phyloP scores from a whole-genome alignment of 2,797 vertebrate species.

The Gila robusta region DNA sequence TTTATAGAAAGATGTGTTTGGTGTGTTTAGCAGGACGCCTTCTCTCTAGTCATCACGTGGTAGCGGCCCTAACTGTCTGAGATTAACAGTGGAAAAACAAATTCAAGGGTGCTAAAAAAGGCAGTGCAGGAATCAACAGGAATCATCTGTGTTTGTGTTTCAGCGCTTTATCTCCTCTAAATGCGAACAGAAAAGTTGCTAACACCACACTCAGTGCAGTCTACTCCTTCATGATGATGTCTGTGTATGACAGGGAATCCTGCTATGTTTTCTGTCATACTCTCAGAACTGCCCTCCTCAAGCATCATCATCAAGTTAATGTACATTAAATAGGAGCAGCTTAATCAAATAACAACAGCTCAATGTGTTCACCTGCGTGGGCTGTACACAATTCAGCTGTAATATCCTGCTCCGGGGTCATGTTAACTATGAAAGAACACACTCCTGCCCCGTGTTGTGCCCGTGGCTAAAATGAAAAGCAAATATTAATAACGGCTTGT shows the following conservation, averaged over 20 bases:
- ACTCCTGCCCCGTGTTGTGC: conserved; percentile 68
- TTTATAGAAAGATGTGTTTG: not conserved
- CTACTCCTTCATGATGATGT: not conserved
- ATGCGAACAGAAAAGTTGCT: conserved; percentile 48
- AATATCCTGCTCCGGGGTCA: conserved; percentile 77
- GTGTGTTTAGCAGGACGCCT: not conserved
- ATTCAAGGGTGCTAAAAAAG: conserved; percentile 62
- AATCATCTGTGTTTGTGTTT: conserved; percentile 53
- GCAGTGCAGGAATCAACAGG: conserved; percentile 36
- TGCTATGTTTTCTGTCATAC: conserved; percentile 14
- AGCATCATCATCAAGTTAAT: conserved; percentile 24
- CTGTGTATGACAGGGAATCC: not conserved
- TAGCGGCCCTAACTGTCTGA: conserved; percentile 57
- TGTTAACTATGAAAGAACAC: conserved; percentile 62
- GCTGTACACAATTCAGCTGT: conserved; percentile 52
- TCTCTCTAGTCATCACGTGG: conserved; percentile 19
- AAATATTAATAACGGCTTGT: conserved; percentile 84
- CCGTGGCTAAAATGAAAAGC: conserved; percentile 83
- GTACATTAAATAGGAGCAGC: not conserved
- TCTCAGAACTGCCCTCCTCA: not conserved
- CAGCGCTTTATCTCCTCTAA: conserved; percentile 41
- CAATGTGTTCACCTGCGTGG: conserved; percentile 43
- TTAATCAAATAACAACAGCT: conserved; percentile 45
- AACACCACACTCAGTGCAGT: conserved; percentile 29
- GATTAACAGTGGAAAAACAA: conserved; percentile 64